Base-by-base conservation (phyloP, 2,888 invertebrate species). In the Eristalinus aeneus region DNA sequence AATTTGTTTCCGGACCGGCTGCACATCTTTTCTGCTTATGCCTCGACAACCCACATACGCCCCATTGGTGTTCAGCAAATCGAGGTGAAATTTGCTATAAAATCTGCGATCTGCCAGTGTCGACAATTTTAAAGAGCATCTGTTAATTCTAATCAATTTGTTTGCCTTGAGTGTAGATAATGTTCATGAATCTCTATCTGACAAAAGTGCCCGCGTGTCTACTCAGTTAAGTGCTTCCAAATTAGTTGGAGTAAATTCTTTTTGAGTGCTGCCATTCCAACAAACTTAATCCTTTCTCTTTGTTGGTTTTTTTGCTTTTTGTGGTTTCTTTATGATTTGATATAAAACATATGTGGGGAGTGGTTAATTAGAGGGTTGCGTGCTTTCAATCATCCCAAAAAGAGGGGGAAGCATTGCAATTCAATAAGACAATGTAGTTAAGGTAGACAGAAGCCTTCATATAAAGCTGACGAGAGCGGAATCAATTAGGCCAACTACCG, bases 91-190 rank as follows among this genome's bases (percentile, higher is more conserved):
- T 34, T 63, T 32, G 34, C 61, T 34, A 63, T 63, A 16, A 63
- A 20, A 34, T 32, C 31, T 63, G 31, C 32, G 20, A 27, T 31
- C 31, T 8, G n/a, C 27, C 6, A 60, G 60, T 60, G 60, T 60
- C 31, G 31, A 6, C 20, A 11, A 63, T 63, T 63, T 63, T 16
- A 32, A 63, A 32, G 20, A 63, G 34, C 34, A 23, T 56, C 56
- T 56, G 56, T 56, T 56, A 56, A 56, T 56, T 56, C 23, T 56
- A 46, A 56, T 56, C 22, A 56, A 56, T 56, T 27, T 56, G 56
- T 56, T 56, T 56, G 56, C 23, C 23, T 23, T 56, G 23, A 56
- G 56, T 23, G 56, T 23, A 56, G 56, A 56, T 56, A 56, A 23
- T 56, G 10, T 56, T 46, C 46, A 46, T 46, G 46, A 46, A 46